A percentile compares a stretch with the other conserved stretches of the same genome.
phyloP scores from a whole-genome alignment of 1,140 invertebrate species.

The Eumeta japonica region DNA sequence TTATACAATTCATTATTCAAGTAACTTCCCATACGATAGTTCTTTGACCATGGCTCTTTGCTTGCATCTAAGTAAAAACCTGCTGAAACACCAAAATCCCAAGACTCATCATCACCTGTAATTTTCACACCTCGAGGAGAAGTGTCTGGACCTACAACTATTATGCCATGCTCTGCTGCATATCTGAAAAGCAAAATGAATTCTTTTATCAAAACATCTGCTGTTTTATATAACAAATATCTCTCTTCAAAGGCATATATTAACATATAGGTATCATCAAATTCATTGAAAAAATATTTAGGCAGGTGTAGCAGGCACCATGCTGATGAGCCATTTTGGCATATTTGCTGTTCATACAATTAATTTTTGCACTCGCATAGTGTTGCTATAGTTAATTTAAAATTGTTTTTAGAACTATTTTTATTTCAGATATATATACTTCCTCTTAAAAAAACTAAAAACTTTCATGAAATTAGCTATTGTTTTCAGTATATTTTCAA shows the following conservation, averaged over 20 bases:
- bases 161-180: conserved; percentile 78
- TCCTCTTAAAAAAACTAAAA: too few relatives aligned
- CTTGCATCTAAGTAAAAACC: conserved; percentile 96
- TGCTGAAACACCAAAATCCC: conserved; percentile 93
- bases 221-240: conserved; percentile 5
- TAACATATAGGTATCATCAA: background rate
- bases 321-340: too few relatives aligned
- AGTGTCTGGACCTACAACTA: conserved; percentile 92
- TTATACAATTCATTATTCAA: conserved; percentile 86
- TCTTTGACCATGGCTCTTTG: conserved; percentile 85
- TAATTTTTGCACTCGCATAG: too few relatives aligned
- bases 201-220: background rate
- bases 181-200: conserved; percentile 39
- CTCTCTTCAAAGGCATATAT: background rate
- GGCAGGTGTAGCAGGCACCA: too few relatives aligned
- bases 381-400: too few relatives aligned
- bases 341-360: too few relatives aligned
- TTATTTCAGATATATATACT: too few relatives aligned
- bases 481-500: too few relatives aligned
- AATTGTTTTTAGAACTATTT: too few relatives aligned
- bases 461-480: too few relatives aligned
- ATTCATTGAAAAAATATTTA: background rate
- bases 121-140: conserved; percentile 90
- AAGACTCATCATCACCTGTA: conserved; percentile 84
- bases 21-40: conserved; percentile 97